Evolutionary conservation across 2,888 invertebrate genomes (phyloP).

Genomic region (Idaea aversata): DNA sequence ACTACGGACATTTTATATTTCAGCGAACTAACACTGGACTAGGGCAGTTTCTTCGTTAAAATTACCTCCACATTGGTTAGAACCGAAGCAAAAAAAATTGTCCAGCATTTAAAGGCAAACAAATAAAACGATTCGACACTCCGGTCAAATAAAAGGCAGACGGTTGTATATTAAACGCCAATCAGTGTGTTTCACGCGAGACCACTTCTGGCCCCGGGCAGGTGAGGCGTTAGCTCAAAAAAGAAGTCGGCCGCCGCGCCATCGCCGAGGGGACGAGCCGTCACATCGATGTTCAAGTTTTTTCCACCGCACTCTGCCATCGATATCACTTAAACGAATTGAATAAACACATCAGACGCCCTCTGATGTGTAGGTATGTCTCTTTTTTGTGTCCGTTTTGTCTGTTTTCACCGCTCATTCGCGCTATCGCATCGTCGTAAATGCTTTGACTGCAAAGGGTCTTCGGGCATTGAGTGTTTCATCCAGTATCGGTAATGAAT

Average conservation of each 20-base stretch:
- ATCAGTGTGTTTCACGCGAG: slow-evolving; percentile 64
- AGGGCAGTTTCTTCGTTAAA: too few relatives aligned
- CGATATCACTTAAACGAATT: slow-evolving; percentile 80
- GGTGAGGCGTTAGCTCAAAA: slow-evolving; percentile 71
- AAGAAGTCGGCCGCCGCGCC: slow-evolving; percentile 45
- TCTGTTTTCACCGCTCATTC: slow-evolving; percentile 33
- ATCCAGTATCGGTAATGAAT: slow-evolving; percentile 24
- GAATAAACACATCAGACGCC: slow-evolving; percentile 72
- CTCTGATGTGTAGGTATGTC: slow-evolving; percentile 41
- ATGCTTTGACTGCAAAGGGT: slow-evolving; percentile 26
- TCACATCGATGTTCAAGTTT: slow-evolving; percentile 67
- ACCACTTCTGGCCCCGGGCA: slow-evolving; percentile 58
- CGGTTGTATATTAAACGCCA: slow-evolving; percentile 61
- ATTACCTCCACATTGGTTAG: background rate
- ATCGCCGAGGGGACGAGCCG: slow-evolving; percentile 53
- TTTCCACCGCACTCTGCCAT: slow-evolving; percentile 72
- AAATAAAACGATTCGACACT: slow-evolving; percentile 9
- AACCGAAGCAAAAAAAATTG: background rate
- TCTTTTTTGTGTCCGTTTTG: slow-evolving; percentile 41
- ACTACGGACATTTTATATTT: background rate
- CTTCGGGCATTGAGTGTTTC: slow-evolving; percentile 26
- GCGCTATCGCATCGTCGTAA: slow-evolving; percentile 35
- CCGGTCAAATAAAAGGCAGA: slow-evolving; percentile 47
- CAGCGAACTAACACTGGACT: background rate
- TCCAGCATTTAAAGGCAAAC: background rate